These are phyloP conservation scores for Sphaerophoria rueppellii DNA, from an alignment of 2,888 invertebrate genomes.

Conservation along the genomic window DNA sequence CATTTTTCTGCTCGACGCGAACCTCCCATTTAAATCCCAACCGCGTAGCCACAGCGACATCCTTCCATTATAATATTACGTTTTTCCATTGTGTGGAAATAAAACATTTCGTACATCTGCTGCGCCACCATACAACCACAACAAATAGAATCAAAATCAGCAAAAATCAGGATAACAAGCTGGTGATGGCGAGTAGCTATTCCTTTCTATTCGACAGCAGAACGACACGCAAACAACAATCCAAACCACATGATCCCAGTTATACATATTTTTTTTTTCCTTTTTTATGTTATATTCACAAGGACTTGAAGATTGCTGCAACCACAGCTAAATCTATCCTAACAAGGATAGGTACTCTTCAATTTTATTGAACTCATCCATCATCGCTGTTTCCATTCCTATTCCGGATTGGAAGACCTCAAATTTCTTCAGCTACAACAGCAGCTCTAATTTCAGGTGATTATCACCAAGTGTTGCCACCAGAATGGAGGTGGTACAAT, in stretches of 20 bases:
- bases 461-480: conserved; percentile 70
- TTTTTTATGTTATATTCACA: not conserved
- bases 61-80: not conserved
- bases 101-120: conserved; percentile 70
- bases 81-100: conserved; percentile 49
- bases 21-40: not conserved
- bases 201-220: conserved; percentile 7
- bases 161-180: conserved; percentile 71
- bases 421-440: conserved; percentile 59
- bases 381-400: conserved; percentile 52
- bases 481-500: conserved; percentile 40
- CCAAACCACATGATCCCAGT: conserved; percentile 65
- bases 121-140: conserved; percentile 27
- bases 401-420: conserved; percentile 51
- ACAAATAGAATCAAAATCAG: conserved; percentile 39
- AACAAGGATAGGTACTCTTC: conserved; percentile 62
- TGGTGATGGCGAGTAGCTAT: conserved; percentile 47
- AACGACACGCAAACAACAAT: conserved; percentile 59
- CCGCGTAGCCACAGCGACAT: not conserved
- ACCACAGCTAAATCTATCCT: conserved; percentile 21
- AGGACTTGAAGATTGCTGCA: not conserved
- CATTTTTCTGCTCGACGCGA: not conserved
- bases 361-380: conserved; percentile 69
- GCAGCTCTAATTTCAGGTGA: conserved; percentile 67
- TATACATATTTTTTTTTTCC: not conserved